A percentile compares a stretch with the other conserved stretches of the same genome.
Evolutionary conservation across 2,113 vertebrate species (phyloP).

Genomic region (Xiphophorus couchianus): DNA sequence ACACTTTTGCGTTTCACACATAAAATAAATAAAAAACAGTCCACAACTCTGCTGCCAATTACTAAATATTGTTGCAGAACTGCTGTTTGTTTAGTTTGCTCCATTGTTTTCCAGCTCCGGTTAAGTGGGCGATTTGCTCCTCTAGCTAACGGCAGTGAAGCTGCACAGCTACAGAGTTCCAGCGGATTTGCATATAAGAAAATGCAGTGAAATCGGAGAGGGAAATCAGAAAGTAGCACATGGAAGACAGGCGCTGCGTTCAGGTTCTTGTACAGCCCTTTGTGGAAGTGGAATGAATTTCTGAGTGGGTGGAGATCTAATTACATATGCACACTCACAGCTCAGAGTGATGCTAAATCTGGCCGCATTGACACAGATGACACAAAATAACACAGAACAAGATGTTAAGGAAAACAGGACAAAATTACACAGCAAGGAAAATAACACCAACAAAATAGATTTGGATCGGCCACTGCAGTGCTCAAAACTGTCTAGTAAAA

Average conservation of each 20-base stretch:
- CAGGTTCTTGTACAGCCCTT: slow-evolving; percentile 76
- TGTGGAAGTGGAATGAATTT: slow-evolving; percentile 83
- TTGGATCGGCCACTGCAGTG: background rate
- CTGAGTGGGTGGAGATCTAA: slow-evolving; percentile 84
- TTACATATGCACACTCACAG: slow-evolving; percentile 83
- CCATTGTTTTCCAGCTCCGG: slow-evolving; percentile 67
- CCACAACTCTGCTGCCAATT: slow-evolving; percentile 60
- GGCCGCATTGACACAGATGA: slow-evolving; percentile 77
- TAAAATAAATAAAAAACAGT: slow-evolving; percentile 51
- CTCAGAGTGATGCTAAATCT: slow-evolving; percentile 83
- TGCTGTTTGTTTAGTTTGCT: slow-evolving; percentile 68
- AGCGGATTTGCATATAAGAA: slow-evolving; percentile 63
- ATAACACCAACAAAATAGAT: slow-evolving; percentile 41
- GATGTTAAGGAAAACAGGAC: slow-evolving; percentile 64
- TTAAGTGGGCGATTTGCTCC: slow-evolving; percentile 76
- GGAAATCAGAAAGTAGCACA: slow-evolving; percentile 50
- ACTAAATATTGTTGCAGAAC: slow-evolving; percentile 56
- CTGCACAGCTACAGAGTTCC: slow-evolving; percentile 52
- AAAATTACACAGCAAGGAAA: slow-evolving; percentile 63
- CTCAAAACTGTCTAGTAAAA: background rate
- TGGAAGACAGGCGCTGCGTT: slow-evolving; percentile 62
- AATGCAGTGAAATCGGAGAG: slow-evolving; percentile 56
- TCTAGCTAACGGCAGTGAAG: slow-evolving; percentile 53
- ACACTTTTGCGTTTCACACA: slow-evolving; percentile 36
- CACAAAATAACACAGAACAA: slow-evolving; percentile 74